These are phyloP conservation scores for Oophaga pumilio DNA, from an alignment of 2,113 vertebrate genomes.

Conservation along the genomic window DNA sequence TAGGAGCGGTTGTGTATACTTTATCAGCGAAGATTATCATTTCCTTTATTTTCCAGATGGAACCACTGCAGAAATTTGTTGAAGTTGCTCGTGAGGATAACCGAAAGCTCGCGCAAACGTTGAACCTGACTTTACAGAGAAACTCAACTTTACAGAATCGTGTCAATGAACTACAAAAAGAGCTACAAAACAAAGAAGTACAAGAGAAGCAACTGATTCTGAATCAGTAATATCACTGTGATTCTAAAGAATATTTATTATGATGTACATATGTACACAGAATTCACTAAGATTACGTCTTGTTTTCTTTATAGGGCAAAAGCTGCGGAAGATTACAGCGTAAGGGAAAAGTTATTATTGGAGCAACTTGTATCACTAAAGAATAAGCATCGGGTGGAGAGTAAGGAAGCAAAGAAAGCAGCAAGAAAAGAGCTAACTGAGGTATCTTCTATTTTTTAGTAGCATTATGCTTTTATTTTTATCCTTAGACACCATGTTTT, in stretches of 20 bases:
- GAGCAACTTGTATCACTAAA: conserved; percentile 66
- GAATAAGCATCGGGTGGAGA: conserved; percentile 69
- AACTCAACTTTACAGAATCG: conserved; percentile 65
- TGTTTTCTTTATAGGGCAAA: conserved; percentile 63
- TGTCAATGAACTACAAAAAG: conserved; percentile 62
- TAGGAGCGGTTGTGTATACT: neutral
- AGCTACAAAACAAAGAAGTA: conserved; percentile 64
- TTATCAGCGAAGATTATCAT: neutral
- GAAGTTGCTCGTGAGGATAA: conserved; percentile 68
- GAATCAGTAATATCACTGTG: conserved; percentile 63
- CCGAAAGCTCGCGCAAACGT: conserved; percentile 65
- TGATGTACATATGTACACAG: neutral
- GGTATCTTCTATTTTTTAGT: conserved; percentile 54
- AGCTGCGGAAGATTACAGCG: conserved; percentile 65
- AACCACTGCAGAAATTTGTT: conserved; percentile 67
- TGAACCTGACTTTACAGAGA: conserved; percentile 68
- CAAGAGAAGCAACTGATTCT: conserved; percentile 63
- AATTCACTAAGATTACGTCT: neutral
- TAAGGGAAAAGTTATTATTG: conserved; percentile 63
- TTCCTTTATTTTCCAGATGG: conserved; percentile 60
- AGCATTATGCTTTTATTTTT: neutral
- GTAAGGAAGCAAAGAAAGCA: conserved; percentile 64
- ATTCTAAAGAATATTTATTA: neutral
- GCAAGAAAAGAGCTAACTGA: conserved; percentile 64
- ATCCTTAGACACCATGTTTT: too few relatives aligned